phyloP scores from a whole-genome alignment of 2,797 vertebrate genomes.

The Aratinga solstitialis region DNA sequence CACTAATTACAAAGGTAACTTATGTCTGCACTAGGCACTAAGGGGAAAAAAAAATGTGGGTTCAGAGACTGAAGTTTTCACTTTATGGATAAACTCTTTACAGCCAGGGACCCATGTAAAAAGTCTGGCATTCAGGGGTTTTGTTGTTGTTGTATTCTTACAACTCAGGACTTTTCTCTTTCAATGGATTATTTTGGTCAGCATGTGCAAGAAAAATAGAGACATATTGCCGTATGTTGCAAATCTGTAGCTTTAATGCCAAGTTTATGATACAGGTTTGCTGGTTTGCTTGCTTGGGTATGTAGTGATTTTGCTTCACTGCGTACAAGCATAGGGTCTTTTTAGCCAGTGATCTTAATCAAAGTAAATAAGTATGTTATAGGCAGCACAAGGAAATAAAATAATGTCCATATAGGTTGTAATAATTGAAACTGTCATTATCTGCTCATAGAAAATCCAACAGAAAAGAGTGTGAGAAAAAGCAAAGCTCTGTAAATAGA shows the following conservation, averaged over 20 bases:
- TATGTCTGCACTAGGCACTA: neutral
- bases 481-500: neutral
- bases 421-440: constrained; percentile 24
- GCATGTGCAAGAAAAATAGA: constrained; percentile 1
- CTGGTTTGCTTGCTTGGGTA: constrained; percentile 19
- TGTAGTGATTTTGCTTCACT: constrained; percentile 3
- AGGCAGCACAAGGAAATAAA: neutral
- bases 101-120: neutral
- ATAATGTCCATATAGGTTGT: neutral
- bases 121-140: neutral
- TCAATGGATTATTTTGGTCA: constrained; percentile 39
- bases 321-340: neutral
- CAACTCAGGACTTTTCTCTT: neutral
- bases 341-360: neutral
- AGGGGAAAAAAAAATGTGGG: neutral
- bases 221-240: constrained; percentile 4
- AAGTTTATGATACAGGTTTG: constrained; percentile 11
- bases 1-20: neutral
- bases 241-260: constrained; percentile 7
- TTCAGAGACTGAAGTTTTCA: neutral
- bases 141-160: neutral
- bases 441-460: neutral
- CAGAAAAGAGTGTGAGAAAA: neutral
- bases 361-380: neutral
- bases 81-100: neutral